Conservation (phyloP, 2,797 vertebrate genomes). For the Synaphobranchus kaupii region DNA sequence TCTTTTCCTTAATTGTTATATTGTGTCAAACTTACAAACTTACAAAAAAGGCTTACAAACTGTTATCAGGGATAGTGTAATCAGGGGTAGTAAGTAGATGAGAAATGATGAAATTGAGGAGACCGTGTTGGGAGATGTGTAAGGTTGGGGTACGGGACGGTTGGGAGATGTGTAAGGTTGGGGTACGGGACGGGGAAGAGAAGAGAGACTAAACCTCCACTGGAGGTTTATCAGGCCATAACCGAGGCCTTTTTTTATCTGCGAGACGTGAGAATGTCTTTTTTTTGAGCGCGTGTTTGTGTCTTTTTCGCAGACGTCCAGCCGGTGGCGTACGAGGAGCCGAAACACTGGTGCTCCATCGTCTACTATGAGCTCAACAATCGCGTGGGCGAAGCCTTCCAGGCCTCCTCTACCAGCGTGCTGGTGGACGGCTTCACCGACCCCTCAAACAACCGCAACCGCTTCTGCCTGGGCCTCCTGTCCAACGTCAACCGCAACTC, state of each 20-base stretch:
- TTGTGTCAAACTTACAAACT: no score
- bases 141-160: background rate
- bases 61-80: no score
- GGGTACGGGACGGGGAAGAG: background rate
- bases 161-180: no score
- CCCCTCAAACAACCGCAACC: constrained; percentile 97
- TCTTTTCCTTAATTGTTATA: no score
- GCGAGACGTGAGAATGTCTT: no score
- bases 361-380: constrained; percentile 99
- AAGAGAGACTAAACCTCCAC: background rate
- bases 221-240: background rate
- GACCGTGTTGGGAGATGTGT: background rate
- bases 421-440: constrained; percentile 97
- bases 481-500: no score
- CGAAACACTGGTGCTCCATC: constrained; percentile 98
- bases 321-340: constrained; percentile 94
- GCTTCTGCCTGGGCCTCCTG: constrained; percentile 56
- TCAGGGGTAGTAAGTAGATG: background rate
- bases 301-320: constrained; percentile 82
- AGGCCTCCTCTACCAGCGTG: constrained; percentile 93
- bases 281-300: background rate
- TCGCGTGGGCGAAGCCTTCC: constrained; percentile 93
- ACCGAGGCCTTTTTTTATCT: background rate
- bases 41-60: no score
- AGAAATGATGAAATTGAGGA: background rate